Percentiles rank a stretch among this genome's conserved stretches.
phyloP scores from a whole-genome alignment of 1,140 invertebrate species.

The Metopolophium dirhodum region DNA sequence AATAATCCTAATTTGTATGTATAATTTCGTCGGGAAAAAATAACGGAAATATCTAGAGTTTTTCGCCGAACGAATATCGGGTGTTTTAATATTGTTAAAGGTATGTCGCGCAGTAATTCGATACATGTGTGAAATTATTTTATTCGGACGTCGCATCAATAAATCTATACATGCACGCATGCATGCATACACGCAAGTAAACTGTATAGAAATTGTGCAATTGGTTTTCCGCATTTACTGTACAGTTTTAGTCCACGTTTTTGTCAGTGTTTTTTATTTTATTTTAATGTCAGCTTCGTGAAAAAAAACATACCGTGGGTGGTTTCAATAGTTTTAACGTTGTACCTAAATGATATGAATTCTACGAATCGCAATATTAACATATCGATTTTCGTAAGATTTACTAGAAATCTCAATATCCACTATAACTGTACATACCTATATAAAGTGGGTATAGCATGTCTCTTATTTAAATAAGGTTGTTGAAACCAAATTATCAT shows the following conservation, averaged over 20 bases:
- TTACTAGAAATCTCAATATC: background rate
- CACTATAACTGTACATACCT: too few species aligned
- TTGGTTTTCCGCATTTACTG: background rate
- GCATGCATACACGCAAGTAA: background rate
- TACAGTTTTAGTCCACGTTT: background rate
- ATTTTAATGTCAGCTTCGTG: background rate
- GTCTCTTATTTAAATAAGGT: background rate
- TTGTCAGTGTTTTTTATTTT: background rate
- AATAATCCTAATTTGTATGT: background rate
- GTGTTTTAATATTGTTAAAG: background rate
- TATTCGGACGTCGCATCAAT: background rate
- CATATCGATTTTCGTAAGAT: background rate
- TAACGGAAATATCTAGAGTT: background rate
- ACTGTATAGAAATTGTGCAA: background rate
- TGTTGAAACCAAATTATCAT: background rate
- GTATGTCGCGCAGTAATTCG: background rate
- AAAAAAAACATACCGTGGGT: background rate
- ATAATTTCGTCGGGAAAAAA: background rate
- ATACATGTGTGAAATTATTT: slow-evolving; percentile 37
- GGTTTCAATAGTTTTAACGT: background rate
- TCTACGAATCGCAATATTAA: background rate
- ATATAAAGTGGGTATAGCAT: background rate
- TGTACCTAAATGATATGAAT: background rate
- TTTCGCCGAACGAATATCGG: background rate
- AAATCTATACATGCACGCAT: background rate